A percentile compares a stretch with the other conserved stretches of the same genome.
These are phyloP conservation scores for Maniola hyperantus DNA, from an alignment of 2,888 invertebrate species.

Conservation along the genomic window DNA sequence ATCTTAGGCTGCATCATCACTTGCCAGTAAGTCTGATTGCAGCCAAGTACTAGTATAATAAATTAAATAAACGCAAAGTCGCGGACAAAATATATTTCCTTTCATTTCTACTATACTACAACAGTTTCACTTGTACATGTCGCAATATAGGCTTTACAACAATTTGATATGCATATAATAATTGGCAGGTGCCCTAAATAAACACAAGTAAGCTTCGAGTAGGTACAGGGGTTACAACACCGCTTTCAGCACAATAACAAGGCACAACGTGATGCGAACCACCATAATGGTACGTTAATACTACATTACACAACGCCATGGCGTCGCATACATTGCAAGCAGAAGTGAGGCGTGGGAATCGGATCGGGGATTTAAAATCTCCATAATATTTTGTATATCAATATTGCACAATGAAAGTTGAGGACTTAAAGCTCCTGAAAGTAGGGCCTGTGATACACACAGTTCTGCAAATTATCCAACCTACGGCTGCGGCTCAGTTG, in stretches of 20 bases:
- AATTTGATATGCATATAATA: slow-evolving; percentile 20
- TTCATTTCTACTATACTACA: background rate
- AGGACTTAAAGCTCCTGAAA: slow-evolving; percentile 32
- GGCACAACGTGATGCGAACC: slow-evolving; percentile 56
- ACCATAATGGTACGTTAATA: slow-evolving; percentile 49
- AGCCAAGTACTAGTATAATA: too few species aligned
- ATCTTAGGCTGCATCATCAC: too few species aligned
- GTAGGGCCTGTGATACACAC: slow-evolving; percentile 23
- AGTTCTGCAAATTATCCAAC: background rate
- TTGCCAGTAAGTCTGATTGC: too few species aligned
- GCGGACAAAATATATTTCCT: background rate
- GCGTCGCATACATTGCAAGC: slow-evolving; percentile 64
- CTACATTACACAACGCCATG: slow-evolving; percentile 54
- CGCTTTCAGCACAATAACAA: slow-evolving; percentile 47
- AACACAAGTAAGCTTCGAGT: slow-evolving; percentile 20
- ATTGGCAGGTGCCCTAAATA: slow-evolving; percentile 27
- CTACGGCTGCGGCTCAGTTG: too few species aligned
- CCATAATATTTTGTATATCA: slow-evolving; percentile 72
- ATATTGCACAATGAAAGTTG: slow-evolving; percentile 54
- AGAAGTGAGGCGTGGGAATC: slow-evolving; percentile 73
- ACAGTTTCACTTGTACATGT: background rate
- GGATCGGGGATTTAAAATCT: slow-evolving; percentile 64
- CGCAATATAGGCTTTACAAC: slow-evolving; percentile 13
- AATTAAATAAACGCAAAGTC: too few species aligned
- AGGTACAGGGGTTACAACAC: slow-evolving; percentile 40